These are phyloP conservation scores for Hypolimnas misippus DNA, from an alignment of 2,888 invertebrate genomes.

Conservation along the genomic window DNA sequence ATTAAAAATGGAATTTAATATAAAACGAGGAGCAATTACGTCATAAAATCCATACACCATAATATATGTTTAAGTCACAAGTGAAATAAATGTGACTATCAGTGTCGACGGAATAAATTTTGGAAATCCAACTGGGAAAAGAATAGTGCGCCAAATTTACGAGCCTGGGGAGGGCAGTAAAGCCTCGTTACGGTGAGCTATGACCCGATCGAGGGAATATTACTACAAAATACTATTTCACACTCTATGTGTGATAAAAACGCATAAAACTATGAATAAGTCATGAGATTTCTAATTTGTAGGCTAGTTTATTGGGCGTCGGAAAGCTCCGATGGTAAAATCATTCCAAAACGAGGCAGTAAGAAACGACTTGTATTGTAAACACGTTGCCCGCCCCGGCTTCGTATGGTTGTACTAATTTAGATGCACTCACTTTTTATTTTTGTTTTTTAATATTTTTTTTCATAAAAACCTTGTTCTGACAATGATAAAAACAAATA, in stretches of 20 bases:
- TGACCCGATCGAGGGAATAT: slow-evolving; percentile 67
- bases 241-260: slow-evolving; percentile 32
- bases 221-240: slow-evolving; percentile 45
- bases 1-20: too few relatives aligned
- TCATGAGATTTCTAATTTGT: slow-evolving; percentile 5
- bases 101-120: slow-evolving; percentile 71
- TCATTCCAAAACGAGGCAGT: neutral
- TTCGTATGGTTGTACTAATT: too few relatives aligned
- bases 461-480: too few relatives aligned
- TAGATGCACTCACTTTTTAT: too few relatives aligned
- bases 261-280: slow-evolving; percentile 6
- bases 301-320: neutral
- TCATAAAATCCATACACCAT: slow-evolving; percentile 13
- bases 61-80: slow-evolving; percentile 42
- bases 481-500: too few relatives aligned
- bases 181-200: slow-evolving; percentile 79
- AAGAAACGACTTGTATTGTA: neutral
- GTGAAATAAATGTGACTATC: slow-evolving; percentile 58
- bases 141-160: slow-evolving; percentile 80
- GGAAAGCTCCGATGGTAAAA: neutral
- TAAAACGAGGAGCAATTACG: neutral
- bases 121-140: slow-evolving; percentile 73
- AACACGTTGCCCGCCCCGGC: too few relatives aligned
- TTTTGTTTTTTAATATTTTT: too few relatives aligned
- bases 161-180: slow-evolving; percentile 73